Evolutionary conservation across 1,140 invertebrate genomes (phyloP).

Genomic region (Bombus sibiricus): DNA sequence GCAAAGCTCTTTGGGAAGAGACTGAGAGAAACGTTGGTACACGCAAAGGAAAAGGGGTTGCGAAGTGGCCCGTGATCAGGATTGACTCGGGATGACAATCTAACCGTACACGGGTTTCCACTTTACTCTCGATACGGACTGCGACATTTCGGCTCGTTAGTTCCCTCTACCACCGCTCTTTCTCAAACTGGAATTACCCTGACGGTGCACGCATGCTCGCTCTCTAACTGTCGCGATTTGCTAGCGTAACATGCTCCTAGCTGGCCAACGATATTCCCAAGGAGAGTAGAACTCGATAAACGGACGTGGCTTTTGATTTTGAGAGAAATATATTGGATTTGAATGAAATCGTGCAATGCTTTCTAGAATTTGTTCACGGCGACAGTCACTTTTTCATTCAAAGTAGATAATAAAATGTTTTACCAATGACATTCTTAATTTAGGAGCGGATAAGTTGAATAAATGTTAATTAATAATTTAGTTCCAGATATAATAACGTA

Average conservation of each 20-base stretch:
- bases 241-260: background rate
- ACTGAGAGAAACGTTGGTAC: constrained; percentile 12
- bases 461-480: too few species aligned
- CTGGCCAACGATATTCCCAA: constrained; percentile 5
- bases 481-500: too few species aligned
- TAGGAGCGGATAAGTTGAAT: too few species aligned
- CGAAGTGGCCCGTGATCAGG: constrained; percentile 75
- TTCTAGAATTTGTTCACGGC: background rate
- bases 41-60: constrained; percentile 50
- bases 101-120: constrained; percentile 81
- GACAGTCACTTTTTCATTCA: too few species aligned
- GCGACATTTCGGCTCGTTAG: constrained; percentile 53
- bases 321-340: background rate
- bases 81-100: constrained; percentile 82
- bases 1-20: constrained; percentile 31
- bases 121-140: constrained; percentile 68
- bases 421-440: too few species aligned
- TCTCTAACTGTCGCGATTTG: constrained; percentile 10
- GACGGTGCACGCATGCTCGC: background rate
- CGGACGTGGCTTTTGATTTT: background rate
- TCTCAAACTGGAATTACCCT: background rate
- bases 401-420: too few species aligned
- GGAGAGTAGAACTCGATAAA: background rate
- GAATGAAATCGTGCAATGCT: background rate
- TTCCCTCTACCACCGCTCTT: background rate